These are phyloP conservation scores for Penaeus vannamei DNA, from an alignment of 1,140 invertebrate genomes.

Conservation along the genomic window DNA sequence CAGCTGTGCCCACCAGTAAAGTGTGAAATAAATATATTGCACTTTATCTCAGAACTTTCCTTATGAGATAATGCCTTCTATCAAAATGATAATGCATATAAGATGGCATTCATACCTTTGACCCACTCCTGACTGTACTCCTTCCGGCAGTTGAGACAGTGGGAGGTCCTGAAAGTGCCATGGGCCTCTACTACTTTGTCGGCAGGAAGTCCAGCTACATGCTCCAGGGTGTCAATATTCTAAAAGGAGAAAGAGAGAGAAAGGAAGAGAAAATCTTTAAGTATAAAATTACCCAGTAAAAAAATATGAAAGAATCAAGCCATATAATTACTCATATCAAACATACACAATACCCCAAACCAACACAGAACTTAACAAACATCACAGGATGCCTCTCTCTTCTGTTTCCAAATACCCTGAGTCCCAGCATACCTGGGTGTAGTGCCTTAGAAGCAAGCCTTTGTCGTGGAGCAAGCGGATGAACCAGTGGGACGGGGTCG, in stretches of 20 bases:
- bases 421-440: constrained; percentile 75
- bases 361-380: too few species aligned
- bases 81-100: neutral
- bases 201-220: constrained; percentile 86
- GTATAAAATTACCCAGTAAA: neutral
- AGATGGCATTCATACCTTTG: constrained; percentile 75
- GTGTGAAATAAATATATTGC: too few species aligned
- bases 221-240: constrained; percentile 95
- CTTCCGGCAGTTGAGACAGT: constrained; percentile 80
- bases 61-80: neutral
- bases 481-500: constrained; percentile 88
- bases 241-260: constrained; percentile 71
- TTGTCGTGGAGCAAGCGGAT: constrained; percentile 85
- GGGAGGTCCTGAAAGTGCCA: constrained; percentile 91
- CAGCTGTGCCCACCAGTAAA: too few species aligned
- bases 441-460: constrained; percentile 84
- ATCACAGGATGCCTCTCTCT: neutral
- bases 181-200: constrained; percentile 94
- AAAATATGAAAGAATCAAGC: neutral
- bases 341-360: too few species aligned
- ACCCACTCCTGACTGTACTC: constrained; percentile 88
- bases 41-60: neutral
- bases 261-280: too few species aligned
- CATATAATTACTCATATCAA: neutral
- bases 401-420: neutral